Evolutionary conservation across 2,888 invertebrate species (phyloP), one percentile per base, ranked within the genome.

Genomic region (Dryadula phaetusa): DNA sequence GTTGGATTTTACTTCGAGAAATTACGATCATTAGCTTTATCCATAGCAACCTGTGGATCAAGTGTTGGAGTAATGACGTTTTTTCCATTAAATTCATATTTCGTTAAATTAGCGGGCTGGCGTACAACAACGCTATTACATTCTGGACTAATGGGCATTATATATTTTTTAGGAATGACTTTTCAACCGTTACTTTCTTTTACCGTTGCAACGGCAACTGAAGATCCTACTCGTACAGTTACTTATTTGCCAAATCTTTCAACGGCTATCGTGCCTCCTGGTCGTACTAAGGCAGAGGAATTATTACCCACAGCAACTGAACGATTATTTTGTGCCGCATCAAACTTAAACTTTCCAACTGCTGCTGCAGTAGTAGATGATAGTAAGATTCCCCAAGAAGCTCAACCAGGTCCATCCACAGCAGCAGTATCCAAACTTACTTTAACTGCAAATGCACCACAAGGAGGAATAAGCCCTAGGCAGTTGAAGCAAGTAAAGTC

Each of bases 1-100:
- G 91, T 92, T 1, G 91, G 92, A 16, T 92, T 92, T 79, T 91
- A 92, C 77, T 92, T 92, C 76, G 90, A 91, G 75, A 87, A 74
- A 74, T 75, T 87, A 32, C 82, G 92, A 20, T 80, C 90, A 3
- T 28, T 91, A 42, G 90, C 90, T 14, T 75, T 92, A 72, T 70
- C 91, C 8, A 79, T 91, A 72, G 74, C 87, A 46, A 79, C 83
- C 2, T 76, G 80, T 70, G 92, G 92, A 52, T 88, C 90, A 20
- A 88, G 90, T 78, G 37, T 84, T 46, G 92, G 92, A n/a, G 76
- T 90, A 22, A 87, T 84, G 84, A 7, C 79, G 20, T 80, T 90
- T 76, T 90, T 81, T 75, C 84, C 85, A 46, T 40, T 87, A 54
- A 91, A 92, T 75, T 61, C 81, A 20, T 78, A 84, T 70, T 73